Percentiles rank a stretch among this genome's conserved stretches.
Conservation (phyloP, 2,113 vertebrate species). For the Elanus axillaris region DNA sequence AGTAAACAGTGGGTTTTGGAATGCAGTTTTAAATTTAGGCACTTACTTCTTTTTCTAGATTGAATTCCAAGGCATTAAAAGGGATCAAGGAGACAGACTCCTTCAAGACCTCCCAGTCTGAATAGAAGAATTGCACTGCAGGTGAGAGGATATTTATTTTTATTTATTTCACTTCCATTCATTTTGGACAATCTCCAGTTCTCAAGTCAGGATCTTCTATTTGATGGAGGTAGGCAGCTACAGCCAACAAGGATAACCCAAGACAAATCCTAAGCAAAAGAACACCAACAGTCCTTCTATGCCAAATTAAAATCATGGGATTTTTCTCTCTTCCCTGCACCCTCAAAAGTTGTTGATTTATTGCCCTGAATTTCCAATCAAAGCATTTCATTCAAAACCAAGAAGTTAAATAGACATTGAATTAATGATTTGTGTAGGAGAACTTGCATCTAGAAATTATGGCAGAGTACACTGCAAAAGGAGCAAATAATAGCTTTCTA, state of each 20-base stretch:
- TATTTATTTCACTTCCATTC: not conserved
- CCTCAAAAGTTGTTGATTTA: not conserved
- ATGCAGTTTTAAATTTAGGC: not conserved
- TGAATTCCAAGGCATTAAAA: not conserved
- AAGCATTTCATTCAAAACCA: not conserved
- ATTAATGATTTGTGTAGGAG: not conserved
- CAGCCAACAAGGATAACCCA: not conserved
- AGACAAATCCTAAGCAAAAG: not conserved
- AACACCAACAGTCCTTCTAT: not conserved
- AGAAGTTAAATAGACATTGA: not conserved
- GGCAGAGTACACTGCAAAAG: not conserved
- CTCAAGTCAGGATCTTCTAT: not conserved
- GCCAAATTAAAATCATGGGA: not conserved
- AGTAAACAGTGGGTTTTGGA: not conserved
- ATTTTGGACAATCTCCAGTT: not conserved
- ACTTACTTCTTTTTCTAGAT: not conserved
- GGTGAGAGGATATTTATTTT: not conserved
- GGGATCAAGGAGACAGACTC: not conserved
- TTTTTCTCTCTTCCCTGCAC: not conserved
- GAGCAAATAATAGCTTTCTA: not conserved
- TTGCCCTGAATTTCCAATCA: not conserved
- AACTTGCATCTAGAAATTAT: not conserved
- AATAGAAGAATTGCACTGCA: not conserved
- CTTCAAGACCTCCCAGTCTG: conserved; percentile 19
- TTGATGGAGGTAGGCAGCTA: not conserved